phyloP scores from a whole-genome alignment of 2,113 vertebrate genomes.

The Podilymbus podiceps region DNA sequence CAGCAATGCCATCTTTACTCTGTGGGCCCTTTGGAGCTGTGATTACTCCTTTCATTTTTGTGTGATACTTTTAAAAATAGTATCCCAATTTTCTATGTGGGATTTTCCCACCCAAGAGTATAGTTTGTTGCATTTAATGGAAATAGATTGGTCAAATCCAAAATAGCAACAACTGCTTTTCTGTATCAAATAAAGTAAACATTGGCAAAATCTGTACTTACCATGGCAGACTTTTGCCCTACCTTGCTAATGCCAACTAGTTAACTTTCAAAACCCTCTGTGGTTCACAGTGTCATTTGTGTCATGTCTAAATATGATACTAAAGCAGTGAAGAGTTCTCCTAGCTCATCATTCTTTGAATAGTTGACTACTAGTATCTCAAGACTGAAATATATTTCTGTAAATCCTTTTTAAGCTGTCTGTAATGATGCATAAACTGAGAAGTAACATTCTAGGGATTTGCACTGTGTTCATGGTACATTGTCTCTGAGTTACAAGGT shows the following conservation, averaged over 20 bases:
- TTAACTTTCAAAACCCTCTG: not conserved
- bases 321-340: not conserved
- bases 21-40: not conserved
- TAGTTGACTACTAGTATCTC: not conserved
- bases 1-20: not conserved
- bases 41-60: not conserved
- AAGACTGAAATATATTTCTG: not conserved
- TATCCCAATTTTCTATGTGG: not conserved
- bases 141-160: not conserved
- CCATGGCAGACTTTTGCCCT: not conserved
- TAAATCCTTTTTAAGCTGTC: slow-evolving; percentile 10
- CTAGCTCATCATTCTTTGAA: not conserved
- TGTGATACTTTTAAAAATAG: not conserved
- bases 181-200: not conserved
- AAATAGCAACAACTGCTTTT: not conserved
- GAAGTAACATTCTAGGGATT: not conserved
- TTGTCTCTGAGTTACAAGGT: slow-evolving; percentile 10
- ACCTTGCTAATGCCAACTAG: not conserved
- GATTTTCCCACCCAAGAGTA: not conserved
- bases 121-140: not conserved
- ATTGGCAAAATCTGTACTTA: not conserved
- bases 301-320: not conserved
- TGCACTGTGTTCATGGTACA: not conserved
- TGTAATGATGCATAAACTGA: slow-evolving; percentile 21
- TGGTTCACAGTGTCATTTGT: not conserved